phyloP scores from a whole-genome alignment of 2,113 vertebrate genomes.

The Lepidothrix coronata region DNA sequence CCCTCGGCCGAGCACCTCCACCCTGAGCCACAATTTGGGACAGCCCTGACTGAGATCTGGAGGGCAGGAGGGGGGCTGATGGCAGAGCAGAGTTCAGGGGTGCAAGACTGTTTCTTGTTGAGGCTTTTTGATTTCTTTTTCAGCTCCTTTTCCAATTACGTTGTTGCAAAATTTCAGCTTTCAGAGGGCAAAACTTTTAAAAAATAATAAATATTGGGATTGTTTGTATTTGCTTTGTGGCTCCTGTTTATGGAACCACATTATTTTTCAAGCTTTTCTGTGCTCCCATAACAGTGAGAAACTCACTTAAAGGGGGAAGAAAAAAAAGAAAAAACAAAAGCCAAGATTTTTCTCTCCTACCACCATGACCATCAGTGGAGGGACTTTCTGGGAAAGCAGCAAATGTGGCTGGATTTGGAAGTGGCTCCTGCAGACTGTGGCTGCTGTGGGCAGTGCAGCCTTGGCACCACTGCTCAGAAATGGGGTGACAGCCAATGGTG shows the following conservation, averaged over 20 bases:
- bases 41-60: not conserved
- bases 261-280: not conserved
- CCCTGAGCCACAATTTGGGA: not conserved
- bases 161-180: not conserved
- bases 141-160: not conserved
- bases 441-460: not conserved
- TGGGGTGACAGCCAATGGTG: not conserved
- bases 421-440: not conserved
- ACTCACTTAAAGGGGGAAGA: not conserved
- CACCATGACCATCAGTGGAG: not conserved
- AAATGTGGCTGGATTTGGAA: not conserved
- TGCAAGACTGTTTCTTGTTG: not conserved
- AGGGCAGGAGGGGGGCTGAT: not conserved
- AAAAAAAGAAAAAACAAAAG: not conserved
- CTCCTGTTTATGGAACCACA: not conserved
- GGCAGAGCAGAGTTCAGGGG: not conserved
- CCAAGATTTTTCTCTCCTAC: not conserved
- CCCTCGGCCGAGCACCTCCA: rapidly evolving
- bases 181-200: not conserved
- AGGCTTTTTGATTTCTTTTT: not conserved
- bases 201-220: not conserved
- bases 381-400: not conserved
- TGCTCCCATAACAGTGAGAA: not conserved
- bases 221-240: not conserved
- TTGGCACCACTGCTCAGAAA: not conserved